Evolutionary conservation across 2,113 vertebrate species (phyloP).

Genomic region (Lucifuga dentata): DNA sequence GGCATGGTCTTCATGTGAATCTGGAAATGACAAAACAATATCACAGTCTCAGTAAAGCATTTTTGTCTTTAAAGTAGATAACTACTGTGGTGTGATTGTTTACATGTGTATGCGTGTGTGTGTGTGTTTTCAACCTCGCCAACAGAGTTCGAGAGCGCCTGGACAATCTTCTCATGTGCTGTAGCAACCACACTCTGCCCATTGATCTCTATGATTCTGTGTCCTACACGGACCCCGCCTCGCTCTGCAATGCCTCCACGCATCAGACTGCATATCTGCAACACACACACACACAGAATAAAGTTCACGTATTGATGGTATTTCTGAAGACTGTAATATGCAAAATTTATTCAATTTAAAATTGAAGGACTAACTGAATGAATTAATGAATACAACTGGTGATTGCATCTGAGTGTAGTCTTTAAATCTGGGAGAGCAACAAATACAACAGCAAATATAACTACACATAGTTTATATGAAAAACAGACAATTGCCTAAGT

Average conservation of each 20-base stretch:
- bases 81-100: not conserved
- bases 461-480: too few species aligned
- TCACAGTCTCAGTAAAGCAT: not conserved
- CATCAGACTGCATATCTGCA: conserved; percentile 98
- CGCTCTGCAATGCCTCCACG: conserved; percentile 97
- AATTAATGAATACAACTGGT: too few species aligned
- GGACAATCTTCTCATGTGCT: conserved; percentile 98
- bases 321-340: too few species aligned
- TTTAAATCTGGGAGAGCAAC: too few species aligned
- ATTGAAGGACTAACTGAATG: too few species aligned
- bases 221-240: conserved; percentile 95
- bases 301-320: too few species aligned
- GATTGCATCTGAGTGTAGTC: too few species aligned
- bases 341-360: too few species aligned
- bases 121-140: conserved; percentile 89
- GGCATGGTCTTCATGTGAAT: conserved; percentile 99
- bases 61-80: too few species aligned
- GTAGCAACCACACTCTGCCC: conserved; percentile 98
- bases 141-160: conserved; percentile 96
- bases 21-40: conserved; percentile 73
- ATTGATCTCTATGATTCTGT: conserved; percentile 98
- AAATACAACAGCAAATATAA: too few species aligned
- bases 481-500: not conserved
- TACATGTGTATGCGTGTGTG: not conserved
- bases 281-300: conserved; percentile 11